These are phyloP conservation scores for Colius striatus DNA, from an alignment of 2,113 vertebrate genomes.

Conservation along the genomic window DNA sequence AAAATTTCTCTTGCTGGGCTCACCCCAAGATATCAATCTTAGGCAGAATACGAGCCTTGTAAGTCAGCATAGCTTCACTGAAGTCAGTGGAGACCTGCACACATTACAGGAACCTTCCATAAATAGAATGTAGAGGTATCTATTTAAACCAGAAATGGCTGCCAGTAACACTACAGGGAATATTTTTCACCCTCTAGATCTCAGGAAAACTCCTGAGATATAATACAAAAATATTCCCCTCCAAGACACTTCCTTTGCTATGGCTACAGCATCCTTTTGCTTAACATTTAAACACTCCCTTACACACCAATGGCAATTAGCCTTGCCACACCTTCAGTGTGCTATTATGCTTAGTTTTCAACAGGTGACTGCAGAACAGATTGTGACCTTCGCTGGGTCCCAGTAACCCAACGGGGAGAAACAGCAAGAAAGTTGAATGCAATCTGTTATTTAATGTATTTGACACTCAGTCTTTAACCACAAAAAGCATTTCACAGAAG, in stretches of 20 bases:
- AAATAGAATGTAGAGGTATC: constrained; percentile 25
- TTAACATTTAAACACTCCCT: not conserved
- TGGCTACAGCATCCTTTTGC: not conserved
- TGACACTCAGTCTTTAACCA: not conserved
- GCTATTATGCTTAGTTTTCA: not conserved
- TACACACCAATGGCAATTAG: not conserved
- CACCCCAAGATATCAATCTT: not conserved
- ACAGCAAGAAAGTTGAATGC: not conserved
- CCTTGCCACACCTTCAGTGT: not conserved
- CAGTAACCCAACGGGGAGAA: not conserved
- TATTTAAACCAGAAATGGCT: constrained; percentile 45
- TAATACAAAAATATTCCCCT: not conserved
- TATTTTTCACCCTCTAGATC: constrained; percentile 19
- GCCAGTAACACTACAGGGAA: constrained; percentile 3
- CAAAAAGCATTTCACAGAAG: not conserved
- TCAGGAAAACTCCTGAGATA: not conserved
- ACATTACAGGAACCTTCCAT: constrained; percentile 9
- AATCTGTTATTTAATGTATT: not conserved
- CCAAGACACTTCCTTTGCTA: not conserved
- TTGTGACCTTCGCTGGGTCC: not conserved
- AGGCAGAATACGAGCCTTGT: not conserved
- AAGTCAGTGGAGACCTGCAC: constrained; percentile 13
- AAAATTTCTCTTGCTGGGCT: constrained; percentile 53
- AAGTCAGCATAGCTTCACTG: constrained; percentile 20
- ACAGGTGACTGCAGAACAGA: not conserved